These are phyloP conservation scores for Sphyrna mokarran DNA, from an alignment of 2,113 vertebrate species.

Conservation along the genomic window DNA sequence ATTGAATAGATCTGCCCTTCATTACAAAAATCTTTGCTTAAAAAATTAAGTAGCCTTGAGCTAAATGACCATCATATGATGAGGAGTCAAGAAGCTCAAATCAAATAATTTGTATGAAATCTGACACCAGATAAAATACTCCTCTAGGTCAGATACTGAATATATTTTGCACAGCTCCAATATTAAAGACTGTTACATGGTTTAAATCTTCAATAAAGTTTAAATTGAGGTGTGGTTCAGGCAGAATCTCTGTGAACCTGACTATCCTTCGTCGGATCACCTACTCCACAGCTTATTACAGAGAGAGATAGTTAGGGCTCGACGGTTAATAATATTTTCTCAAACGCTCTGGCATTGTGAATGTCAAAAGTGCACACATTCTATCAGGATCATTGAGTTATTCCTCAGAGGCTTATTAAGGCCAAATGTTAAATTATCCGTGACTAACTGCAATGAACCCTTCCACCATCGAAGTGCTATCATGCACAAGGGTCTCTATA, in stretches of 20 bases:
- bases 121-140: background rate
- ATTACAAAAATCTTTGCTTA: background rate
- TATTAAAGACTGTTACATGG: background rate
- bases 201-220: background rate
- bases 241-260: background rate
- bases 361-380: background rate
- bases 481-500: background rate
- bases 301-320: background rate
- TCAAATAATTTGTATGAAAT: background rate
- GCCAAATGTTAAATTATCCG: background rate
- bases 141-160: background rate
- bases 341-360: background rate
- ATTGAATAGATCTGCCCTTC: background rate
- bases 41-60: background rate
- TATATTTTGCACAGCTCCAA: background rate
- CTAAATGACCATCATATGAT: background rate
- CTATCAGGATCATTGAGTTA: background rate
- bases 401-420: no score
- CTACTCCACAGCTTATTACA: background rate
- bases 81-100: background rate
- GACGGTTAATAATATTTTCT: conserved; percentile 2
- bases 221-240: background rate
- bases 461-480: background rate
- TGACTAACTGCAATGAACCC: background rate
- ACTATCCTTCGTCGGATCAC: background rate